Base-by-base conservation (phyloP, 2,797 vertebrate species). In the Sebastes diploproa region DNA sequence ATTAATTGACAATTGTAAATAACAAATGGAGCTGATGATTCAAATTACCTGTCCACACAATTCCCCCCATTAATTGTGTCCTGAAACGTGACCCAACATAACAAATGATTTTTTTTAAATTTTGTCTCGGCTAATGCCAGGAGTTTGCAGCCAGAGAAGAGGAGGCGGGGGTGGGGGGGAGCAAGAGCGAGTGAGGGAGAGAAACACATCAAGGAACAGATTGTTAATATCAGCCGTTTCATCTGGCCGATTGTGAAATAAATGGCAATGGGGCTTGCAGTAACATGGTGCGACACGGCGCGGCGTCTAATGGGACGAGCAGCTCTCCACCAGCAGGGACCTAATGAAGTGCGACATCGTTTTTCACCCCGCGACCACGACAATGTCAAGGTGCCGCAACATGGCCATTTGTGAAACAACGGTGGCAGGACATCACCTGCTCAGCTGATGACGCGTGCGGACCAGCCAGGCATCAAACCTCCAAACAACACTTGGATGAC, bases 201-300 rank as follows among this genome's bases (percentile, higher is more conserved):
- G 91, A 92, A 91, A 96, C 95, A 96, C 94, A 96, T 96, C 94
- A 95, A 95, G 94, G 92, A 96, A 93, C 94, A 96, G 95, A 95
- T 96, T 96, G 96, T 96, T 96, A 96, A 96, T 96, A 96, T 96
- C 95, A 95, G 93, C 88, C 94, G 95, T 96, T 95, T 96, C 95
- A 95, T 96, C 94, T 94, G 95, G 94, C 92, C 89, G 95, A 95
- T 95, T 93, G 93, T 95, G 95, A 96, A 96, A 96, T 96, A 96
- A 96, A 96, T 91, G 95, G 93, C 96, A 96, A 96, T 96, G 96
- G 94, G 94, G 95, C 96, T 95, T 96, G 95, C 94, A 95, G 96
- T 95, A 95, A 95, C 96, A 95, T 81, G 93, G 94, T 92, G 90
- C 93, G 84, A 95, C 93, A 89, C 85, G 85, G 85, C 73, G 86